Base-by-base conservation (phyloP, 1,140 invertebrate species). In the Sycophila sp. region DNA sequence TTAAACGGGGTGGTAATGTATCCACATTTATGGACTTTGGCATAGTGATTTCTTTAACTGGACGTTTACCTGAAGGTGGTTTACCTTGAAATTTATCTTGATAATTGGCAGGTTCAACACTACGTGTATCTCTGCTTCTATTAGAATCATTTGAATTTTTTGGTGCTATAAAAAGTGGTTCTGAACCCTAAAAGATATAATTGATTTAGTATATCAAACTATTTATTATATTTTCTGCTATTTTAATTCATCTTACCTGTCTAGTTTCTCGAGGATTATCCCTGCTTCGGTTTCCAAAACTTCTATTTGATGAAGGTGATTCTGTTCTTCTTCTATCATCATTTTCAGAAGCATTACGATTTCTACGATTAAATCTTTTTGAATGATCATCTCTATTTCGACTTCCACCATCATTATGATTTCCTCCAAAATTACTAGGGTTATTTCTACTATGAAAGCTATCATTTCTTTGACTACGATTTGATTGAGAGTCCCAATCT, bases 71-170 rank as follows among this genome's bases (percentile, higher is more conserved):
- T n/a, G 86, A 86, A 2, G 88, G 87, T 63, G 89, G 88, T 74
- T 89, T 89, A 17, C 85, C 79, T 71, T 84, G 85, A 74, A 85
- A 82, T 73, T 88, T 89, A 34, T 87, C 84, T 4, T 74, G 49
- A 71, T 81, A 78, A n/a, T 80, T 77, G 17, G 75, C 68, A 4
- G 87, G 87, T 76, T 89, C 88, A 4, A 88, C 84, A 72, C 88
- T 89, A 42, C 88, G 81, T 56, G 87, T 87, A 71, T 89, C 88
- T 67, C 88, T 78, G 30, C n/a, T 83, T 42, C 86, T 81, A 78
- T 85, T 83, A 51, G 78, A 76, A 71, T 82, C 83, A 59, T 81
- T 80, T 51, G 73, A 55, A 53, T 83, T 80, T 40, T 60, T 66
- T 69, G 75, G 73, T 72, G 79, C 77, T 73, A 80, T 76, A 75